phyloP scores from a whole-genome alignment of 37 sponge, comb jelly and placozoan species.

The Geodia barretti region DNA sequence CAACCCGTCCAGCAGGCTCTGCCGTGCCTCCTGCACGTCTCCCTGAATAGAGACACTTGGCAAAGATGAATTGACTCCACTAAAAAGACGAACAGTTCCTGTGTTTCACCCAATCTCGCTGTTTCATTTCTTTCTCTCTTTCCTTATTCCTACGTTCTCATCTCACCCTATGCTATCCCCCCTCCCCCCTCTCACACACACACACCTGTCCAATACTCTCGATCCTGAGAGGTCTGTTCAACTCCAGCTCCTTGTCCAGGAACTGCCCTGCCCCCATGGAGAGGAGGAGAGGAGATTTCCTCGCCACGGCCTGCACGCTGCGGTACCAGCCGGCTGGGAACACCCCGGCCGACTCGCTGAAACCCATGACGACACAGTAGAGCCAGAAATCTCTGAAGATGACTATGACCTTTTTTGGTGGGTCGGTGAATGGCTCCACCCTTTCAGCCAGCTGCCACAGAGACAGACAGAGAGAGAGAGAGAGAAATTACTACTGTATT shows the following conservation, averaged over 20 bases:
- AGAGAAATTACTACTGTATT: neutral
- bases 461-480: neutral
- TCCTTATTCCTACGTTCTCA: neutral
- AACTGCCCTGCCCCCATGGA: conserved; percentile 77
- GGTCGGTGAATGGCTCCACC: conserved; percentile 31
- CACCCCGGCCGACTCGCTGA: conserved; percentile 67
- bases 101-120: neutral
- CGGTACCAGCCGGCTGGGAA: conserved; percentile 72
- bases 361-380: conserved; percentile 90
- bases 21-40: conserved; percentile 71
- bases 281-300: conserved; percentile 78
- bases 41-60: conserved; percentile 36
- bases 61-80: no score
- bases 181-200: neutral
- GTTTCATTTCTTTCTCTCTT: no score
- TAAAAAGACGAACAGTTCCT: no score
- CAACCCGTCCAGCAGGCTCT: conserved; percentile 51
- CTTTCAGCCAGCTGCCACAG: conserved; percentile 40
- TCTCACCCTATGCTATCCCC: neutral
- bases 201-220: conserved; percentile 57
- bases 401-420: conserved; percentile 31
- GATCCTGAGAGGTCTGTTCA: conserved; percentile 68
- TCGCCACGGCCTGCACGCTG: conserved; percentile 62
- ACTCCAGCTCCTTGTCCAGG: conserved; percentile 73
- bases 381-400: conserved; percentile 98